phyloP scores from a whole-genome alignment of 2,888 invertebrate genomes.

The Dicyrtoma fusca region DNA sequence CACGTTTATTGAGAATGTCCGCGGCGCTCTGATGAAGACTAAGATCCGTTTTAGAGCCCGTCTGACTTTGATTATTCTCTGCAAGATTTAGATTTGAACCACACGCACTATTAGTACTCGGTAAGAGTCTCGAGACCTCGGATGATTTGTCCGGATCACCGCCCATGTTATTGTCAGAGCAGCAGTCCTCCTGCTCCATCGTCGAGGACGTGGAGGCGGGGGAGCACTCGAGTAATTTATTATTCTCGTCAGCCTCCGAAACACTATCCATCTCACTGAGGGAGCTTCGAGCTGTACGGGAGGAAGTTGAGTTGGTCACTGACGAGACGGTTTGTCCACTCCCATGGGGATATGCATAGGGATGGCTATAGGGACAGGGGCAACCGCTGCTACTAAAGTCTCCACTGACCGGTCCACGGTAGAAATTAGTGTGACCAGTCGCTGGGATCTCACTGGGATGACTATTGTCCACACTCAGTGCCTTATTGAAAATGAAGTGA shows the following conservation, averaged over 20 bases:
- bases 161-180: slow-evolving; percentile 3
- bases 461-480: slow-evolving; percentile 37
- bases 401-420: not conserved
- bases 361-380: not conserved
- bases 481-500: slow-evolving; percentile 38
- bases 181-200: slow-evolving; percentile 21
- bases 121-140: slow-evolving; percentile 23
- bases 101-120: slow-evolving; percentile 5
- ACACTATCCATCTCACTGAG: slow-evolving; percentile 39
- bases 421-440: not conserved
- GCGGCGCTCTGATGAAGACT: slow-evolving; percentile 33
- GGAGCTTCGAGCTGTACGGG: slow-evolving; percentile 36
- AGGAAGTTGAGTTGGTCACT: slow-evolving; percentile 43
- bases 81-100: slow-evolving; percentile 27
- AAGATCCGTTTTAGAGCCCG: slow-evolving; percentile 10
- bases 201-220: slow-evolving; percentile 19
- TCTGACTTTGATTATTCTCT: slow-evolving; percentile 17
- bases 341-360: not conserved
- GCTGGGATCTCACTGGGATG: slow-evolving; percentile 26
- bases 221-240: slow-evolving; percentile 34
- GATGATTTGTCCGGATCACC: slow-evolving; percentile 15
- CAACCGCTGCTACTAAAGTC: too few species aligned
- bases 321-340: slow-evolving; percentile 22
- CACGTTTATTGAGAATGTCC: slow-evolving; percentile 35
- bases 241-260: slow-evolving; percentile 37